phyloP scores from a whole-genome alignment of 2,888 invertebrate species.

The Tetranychus piercei region DNA sequence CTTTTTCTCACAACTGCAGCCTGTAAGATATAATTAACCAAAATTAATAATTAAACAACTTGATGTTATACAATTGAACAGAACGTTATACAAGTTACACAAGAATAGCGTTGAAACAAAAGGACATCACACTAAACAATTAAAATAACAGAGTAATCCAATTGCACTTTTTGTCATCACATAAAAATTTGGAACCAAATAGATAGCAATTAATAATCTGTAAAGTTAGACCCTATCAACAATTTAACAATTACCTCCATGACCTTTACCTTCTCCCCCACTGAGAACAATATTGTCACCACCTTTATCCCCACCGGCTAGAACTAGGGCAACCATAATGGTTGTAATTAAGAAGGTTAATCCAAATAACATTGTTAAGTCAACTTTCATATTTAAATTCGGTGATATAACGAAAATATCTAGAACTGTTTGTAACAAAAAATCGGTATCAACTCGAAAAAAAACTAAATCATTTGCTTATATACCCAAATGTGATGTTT shows the following conservation, averaged over 20 bases:
- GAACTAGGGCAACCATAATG: background rate
- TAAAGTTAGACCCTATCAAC: background rate
- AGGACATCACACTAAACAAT: no score
- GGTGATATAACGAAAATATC: background rate
- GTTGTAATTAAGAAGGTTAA: background rate
- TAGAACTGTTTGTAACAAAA: background rate
- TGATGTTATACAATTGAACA: background rate
- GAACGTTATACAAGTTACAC: no score
- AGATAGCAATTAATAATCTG: background rate
- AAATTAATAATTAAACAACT: background rate
- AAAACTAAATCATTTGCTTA: background rate
- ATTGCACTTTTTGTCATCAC: no score
- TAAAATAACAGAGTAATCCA: no score
- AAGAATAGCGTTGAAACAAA: no score
- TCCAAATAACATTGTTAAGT: background rate
- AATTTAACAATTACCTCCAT: background rate
- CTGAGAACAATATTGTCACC: background rate
- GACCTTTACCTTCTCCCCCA: background rate
- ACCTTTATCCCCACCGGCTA: background rate
- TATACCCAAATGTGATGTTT: background rate
- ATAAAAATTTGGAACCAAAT: background rate
- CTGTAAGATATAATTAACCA: background rate
- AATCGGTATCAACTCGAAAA: background rate
- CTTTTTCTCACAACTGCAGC: background rate
- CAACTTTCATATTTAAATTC: background rate